phyloP scores from a whole-genome alignment of 92 coral and sea anemone species.

The Umimayanthus kanabou region DNA sequence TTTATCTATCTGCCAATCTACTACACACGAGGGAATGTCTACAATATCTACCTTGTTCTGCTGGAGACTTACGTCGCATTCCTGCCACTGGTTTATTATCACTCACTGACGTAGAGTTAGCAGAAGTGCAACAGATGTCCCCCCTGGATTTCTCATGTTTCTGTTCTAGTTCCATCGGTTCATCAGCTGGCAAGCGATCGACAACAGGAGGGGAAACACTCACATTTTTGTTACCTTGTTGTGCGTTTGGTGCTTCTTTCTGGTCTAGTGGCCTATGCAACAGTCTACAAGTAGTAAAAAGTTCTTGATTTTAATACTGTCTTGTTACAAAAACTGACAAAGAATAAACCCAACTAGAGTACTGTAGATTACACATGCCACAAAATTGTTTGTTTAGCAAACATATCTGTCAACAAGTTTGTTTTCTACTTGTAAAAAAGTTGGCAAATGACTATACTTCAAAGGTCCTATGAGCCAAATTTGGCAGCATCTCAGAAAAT shows the following conservation, averaged over 20 bases:
- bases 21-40: background rate
- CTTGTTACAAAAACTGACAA: no score
- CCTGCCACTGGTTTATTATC: constrained; percentile 36
- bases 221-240: background rate
- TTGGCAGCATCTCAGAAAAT: no score
- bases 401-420: no score
- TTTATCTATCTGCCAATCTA: background rate
- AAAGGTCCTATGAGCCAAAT: no score
- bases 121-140: constrained; percentile 39
- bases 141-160: background rate
- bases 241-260: background rate
- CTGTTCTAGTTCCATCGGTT: constrained; percentile 10
- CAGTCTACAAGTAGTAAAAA: background rate
- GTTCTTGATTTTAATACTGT: background rate
- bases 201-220: background rate
- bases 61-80: constrained; percentile 41
- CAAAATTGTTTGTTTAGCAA: no score
- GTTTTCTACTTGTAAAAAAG: no score
- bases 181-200: background rate
- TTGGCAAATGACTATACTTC: no score
- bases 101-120: constrained; percentile 17
- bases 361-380: no score
- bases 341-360: background rate
- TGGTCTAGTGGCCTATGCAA: constrained; percentile 21
- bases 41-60: constrained; percentile 42